These are phyloP conservation scores for Nyctibius grandis DNA, from an alignment of 2,797 vertebrate genomes.

Conservation along the genomic window DNA sequence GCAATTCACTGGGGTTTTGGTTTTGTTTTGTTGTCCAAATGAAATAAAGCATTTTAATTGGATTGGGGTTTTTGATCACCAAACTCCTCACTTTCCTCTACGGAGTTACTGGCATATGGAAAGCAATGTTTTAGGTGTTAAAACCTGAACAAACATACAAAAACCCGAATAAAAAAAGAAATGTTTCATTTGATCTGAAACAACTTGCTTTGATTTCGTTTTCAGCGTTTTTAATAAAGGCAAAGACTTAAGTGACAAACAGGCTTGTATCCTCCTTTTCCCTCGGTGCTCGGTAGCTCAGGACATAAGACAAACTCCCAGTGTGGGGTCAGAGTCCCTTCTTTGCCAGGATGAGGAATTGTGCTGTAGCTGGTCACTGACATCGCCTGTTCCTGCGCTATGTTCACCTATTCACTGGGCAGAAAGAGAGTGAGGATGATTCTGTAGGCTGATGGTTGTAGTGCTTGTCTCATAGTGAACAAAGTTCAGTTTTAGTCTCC, in stretches of 20 bases:
- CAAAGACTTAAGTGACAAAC: neutral
- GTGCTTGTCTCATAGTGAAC: neutral
- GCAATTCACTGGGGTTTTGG: neutral
- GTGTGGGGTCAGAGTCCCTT: neutral
- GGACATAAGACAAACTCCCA: neutral
- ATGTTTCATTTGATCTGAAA: neutral
- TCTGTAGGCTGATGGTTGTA: neutral
- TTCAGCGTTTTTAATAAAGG: neutral
- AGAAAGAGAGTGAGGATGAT: neutral
- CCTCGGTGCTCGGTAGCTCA: neutral
- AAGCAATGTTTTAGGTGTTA: neutral
- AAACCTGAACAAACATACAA: neutral
- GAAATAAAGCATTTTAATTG: conserved; percentile 1
- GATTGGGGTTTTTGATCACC: neutral
- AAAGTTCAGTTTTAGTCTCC: neutral
- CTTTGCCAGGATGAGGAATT: neutral
- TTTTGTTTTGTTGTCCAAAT: neutral
- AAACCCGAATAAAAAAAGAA: neutral
- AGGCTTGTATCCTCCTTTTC: neutral
- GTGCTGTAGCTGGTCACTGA: neutral
- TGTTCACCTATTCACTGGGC: neutral
- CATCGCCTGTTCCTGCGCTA: neutral
- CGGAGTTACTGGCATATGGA: neutral
- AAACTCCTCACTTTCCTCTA: neutral
- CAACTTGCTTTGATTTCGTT: neutral